Conservation (phyloP, 1,140 invertebrate species). For the Zaprionus taronus region DNA sequence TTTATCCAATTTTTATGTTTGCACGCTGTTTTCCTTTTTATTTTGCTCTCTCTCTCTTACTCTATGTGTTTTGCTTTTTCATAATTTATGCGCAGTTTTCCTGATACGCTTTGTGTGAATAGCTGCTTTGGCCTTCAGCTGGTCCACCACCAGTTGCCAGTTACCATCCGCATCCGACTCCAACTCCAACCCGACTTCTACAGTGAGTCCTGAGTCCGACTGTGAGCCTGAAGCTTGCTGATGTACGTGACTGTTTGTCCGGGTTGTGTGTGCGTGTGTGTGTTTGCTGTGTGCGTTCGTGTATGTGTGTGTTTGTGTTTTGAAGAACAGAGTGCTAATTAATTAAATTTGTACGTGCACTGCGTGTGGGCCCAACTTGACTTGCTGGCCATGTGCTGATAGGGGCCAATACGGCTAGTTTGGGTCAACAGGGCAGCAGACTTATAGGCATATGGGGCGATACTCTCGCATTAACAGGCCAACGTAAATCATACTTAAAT, state of each 20-base stretch:
- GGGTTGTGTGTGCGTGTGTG: neutral
- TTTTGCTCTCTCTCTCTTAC: conserved; percentile 6
- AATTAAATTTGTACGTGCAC: conserved; percentile 80
- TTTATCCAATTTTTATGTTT: conserved; percentile 58
- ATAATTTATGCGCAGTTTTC: conserved; percentile 78
- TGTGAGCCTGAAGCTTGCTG: conserved; percentile 1
- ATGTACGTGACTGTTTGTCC: conserved; percentile 59
- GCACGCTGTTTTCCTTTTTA: conserved; percentile 30
- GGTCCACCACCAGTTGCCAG: conserved; percentile 31
- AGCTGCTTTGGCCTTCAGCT: conserved; percentile 7
- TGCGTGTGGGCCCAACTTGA: conserved; percentile 38
- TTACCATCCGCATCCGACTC: neutral
- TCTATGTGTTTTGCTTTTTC: conserved; percentile 57
- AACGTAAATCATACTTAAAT: conserved; percentile 80
- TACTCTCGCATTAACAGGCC: conserved; percentile 64
- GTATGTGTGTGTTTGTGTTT: conserved; percentile 49
- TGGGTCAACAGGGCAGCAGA: conserved; percentile 31
- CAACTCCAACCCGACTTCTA: conserved; percentile 4
- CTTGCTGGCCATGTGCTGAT: conserved; percentile 53
- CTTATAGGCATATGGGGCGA: conserved; percentile 41
- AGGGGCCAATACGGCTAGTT: conserved; percentile 44
- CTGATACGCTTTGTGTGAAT: conserved; percentile 53
- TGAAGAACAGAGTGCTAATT: conserved; percentile 80
- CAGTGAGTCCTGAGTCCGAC: neutral
- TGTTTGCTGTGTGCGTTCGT: neutral